Evolutionary conservation across 2,113 vertebrate genomes (phyloP).

Genomic region (Corydoras sp.): DNA sequence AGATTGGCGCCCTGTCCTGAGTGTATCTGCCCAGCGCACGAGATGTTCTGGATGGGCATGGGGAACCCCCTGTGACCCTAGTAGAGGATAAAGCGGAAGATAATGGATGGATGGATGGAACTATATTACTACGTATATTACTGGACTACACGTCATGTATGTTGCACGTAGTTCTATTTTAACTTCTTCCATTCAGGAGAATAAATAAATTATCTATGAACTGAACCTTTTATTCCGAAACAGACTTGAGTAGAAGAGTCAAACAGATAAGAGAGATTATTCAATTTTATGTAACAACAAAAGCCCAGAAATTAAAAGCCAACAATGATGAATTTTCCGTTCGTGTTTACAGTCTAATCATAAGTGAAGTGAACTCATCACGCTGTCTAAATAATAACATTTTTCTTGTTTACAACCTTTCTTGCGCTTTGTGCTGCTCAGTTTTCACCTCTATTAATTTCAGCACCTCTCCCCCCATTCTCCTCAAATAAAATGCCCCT

Average conservation of each 20-base stretch:
- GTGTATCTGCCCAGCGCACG: too few species aligned
- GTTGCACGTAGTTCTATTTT: too few species aligned
- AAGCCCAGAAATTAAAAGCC: slow-evolving; percentile 11
- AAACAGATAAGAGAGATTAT: too few species aligned
- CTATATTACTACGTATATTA: too few species aligned
- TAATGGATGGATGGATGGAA: too few species aligned
- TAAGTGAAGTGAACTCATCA: neutral
- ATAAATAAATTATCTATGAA: neutral
- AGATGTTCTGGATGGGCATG: too few species aligned
- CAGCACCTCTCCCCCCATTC: neutral
- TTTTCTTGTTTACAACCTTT: neutral
- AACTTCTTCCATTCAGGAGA: too few species aligned
- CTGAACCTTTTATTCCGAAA: neutral
- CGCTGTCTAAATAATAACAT: slow-evolving; percentile 3
- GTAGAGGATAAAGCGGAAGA: too few species aligned
- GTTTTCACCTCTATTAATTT: neutral
- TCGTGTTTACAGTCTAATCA: neutral
- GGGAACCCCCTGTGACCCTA: too few species aligned
- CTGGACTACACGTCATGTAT: too few species aligned
- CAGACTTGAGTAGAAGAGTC: too few species aligned
- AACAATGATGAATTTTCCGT: neutral
- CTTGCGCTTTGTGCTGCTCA: neutral
- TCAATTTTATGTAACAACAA: neutral
- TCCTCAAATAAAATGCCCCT: neutral
- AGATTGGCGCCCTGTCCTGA: too few species aligned